A percentile compares a stretch with the other conserved stretches of the same genome.
phyloP scores from a whole-genome alignment of 2,888 invertebrate species.

The Drosophila lutescens region DNA sequence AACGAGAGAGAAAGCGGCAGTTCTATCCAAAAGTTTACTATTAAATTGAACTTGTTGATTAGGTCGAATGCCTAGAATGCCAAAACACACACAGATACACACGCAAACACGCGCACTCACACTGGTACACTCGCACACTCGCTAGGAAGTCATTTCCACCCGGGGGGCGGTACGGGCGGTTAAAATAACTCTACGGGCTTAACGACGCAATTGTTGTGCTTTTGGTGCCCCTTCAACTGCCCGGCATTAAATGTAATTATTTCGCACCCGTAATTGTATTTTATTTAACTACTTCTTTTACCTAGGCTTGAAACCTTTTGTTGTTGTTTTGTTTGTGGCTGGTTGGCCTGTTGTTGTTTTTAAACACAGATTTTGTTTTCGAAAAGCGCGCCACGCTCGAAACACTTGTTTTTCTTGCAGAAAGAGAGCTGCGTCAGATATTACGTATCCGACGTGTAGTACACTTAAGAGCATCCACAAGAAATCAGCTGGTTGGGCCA shows the following conservation, averaged over 20 bases:
- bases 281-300: conserved; percentile 16
- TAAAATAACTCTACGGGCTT: conserved; percentile 1
- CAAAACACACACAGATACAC: conserved; percentile 15
- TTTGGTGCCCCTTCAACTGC: conserved; percentile 2
- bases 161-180: background rate
- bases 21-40: conserved; percentile 21
- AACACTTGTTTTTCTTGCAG: conserved; percentile 24
- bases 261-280: conserved; percentile 1
- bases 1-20: background rate
- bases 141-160: conserved; percentile 12
- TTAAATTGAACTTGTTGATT: conserved; percentile 25
- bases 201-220: conserved; percentile 43
- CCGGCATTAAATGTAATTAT: conserved; percentile 33
- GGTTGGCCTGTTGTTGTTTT: conserved; percentile 16
- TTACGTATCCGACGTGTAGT: conserved; percentile 39
- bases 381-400: conserved; percentile 37
- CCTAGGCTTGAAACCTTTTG: conserved; percentile 4
- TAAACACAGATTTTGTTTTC: conserved; percentile 9
- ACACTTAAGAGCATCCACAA: conserved; percentile 39
- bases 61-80: conserved; percentile 19
- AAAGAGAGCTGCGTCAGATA: conserved; percentile 17
- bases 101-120: conserved; percentile 17
- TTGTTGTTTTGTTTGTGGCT: conserved; percentile 3
- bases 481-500: conserved; percentile 28
- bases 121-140: conserved; percentile 2